phyloP scores from a whole-genome alignment of 2,113 vertebrate species.

The Sceloporus undulatus region DNA sequence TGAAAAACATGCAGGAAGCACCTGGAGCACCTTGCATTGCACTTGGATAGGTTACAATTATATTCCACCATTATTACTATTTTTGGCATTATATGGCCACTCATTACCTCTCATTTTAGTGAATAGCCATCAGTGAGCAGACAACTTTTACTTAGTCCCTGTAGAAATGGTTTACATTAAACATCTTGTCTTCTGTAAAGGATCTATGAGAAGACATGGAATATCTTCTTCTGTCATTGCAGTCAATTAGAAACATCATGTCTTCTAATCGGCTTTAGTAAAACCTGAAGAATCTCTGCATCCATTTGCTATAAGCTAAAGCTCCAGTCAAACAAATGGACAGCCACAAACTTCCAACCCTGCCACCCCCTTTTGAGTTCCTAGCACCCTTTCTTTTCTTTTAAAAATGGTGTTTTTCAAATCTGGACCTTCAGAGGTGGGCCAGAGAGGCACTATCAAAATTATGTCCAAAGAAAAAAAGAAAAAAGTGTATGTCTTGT shows the following conservation, averaged over 20 bases:
- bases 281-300: conserved; percentile 21
- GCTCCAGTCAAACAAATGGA: conserved; percentile 41
- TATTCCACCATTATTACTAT: background rate
- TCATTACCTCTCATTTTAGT: background rate
- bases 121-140: background rate
- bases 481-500: background rate
- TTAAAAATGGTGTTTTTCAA: conserved; percentile 29
- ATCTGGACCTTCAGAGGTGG: conserved; percentile 3
- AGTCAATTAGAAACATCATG: conserved; percentile 37
- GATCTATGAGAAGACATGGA: background rate
- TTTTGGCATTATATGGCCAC: background rate
- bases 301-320: conserved; percentile 31
- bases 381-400: conserved; percentile 36
- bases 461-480: background rate
- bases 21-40: background rate
- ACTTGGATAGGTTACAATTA: background rate
- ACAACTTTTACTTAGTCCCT: background rate
- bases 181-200: conserved; percentile 45
- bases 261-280: conserved; percentile 27
- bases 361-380: conserved; percentile 11
- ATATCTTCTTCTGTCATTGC: conserved; percentile 35
- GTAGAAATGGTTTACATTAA: background rate
- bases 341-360: background rate
- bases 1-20: too few species aligned
- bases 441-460: conserved; percentile 21